Evolutionary conservation across 2,888 invertebrate genomes (phyloP).

Genomic region (Mechanitis mazaeus): DNA sequence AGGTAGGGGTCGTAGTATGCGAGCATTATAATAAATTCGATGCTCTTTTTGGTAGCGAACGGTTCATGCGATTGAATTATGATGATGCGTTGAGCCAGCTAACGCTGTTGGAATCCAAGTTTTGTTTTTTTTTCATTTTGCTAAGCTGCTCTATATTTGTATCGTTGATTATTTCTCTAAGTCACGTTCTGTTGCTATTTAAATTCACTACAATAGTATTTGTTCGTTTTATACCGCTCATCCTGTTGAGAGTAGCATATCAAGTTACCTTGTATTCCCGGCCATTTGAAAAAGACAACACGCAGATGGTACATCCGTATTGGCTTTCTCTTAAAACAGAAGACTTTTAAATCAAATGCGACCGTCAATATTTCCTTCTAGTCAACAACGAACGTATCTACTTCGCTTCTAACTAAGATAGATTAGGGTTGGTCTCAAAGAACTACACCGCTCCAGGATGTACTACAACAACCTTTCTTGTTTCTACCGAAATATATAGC

Average conservation of each 20-base stretch:
- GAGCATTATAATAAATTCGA: slow-evolving; percentile 74
- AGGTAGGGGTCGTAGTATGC: slow-evolving; percentile 70
- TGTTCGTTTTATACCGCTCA: slow-evolving; percentile 51
- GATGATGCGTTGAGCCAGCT: slow-evolving; percentile 72
- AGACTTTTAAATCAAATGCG: slow-evolving; percentile 69
- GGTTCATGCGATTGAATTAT: slow-evolving; percentile 71
- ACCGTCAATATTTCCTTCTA: slow-evolving; percentile 70
- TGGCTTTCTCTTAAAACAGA: slow-evolving; percentile 73
- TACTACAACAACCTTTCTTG: slow-evolving; percentile 8
- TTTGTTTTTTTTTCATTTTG: slow-evolving; percentile 67
- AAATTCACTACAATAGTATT: slow-evolving; percentile 54
- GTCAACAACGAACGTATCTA: slow-evolving; percentile 60
- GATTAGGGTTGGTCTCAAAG: slow-evolving; percentile 52
- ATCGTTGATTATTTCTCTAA: slow-evolving; percentile 53
- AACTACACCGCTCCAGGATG: slow-evolving; percentile 20
- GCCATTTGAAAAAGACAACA: slow-evolving; percentile 70
- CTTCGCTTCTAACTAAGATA: slow-evolving; percentile 60
- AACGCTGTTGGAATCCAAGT: slow-evolving; percentile 60
- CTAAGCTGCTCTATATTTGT: slow-evolving; percentile 56
- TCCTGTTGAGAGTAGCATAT: slow-evolving; percentile 49
- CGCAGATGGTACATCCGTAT: slow-evolving; percentile 69
- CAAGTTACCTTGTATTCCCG: slow-evolving; percentile 59
- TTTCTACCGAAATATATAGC: slow-evolving; percentile 1
- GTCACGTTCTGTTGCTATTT: slow-evolving; percentile 52
- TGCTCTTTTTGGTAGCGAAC: slow-evolving; percentile 74